Base-by-base conservation (phyloP, 2,888 invertebrate genomes). In the Sipha maydis region DNA sequence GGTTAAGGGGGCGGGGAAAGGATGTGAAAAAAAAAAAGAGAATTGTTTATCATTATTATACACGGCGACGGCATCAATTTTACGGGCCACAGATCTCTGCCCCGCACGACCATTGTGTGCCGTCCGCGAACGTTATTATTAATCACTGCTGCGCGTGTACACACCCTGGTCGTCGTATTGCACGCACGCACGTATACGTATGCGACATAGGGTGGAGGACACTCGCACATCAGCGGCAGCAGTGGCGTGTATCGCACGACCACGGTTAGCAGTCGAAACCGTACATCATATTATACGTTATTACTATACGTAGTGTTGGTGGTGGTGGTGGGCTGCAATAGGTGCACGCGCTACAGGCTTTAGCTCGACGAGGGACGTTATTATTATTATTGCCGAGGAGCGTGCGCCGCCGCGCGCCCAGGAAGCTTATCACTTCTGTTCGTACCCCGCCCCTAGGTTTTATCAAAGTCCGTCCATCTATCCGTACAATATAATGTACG, bases 71-170 rank as follows among this genome's bases (percentile, higher is more conserved):
- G 67, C 77, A 67, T 67, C 77, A 69, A 85, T 85, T 85, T 85
- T 78, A 85, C 85, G 85, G 85, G 48, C 85, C 85, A 78, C 31
- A 48, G 78, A 84, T 84, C 73, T 84, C 77, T 85, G 85, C 85
- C 31, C 69, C n/a, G 67, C 41, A 48, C 48, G 48, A 75, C 73
- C 56, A 84, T 84, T 84, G 85, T 77, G 85, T 77, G 85, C 77
- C 85, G 3, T 11, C 48, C 48, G 41, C 85, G 77, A 71, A 78
- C 48, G 75, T 85, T 85, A 85, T 85, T 85, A 78, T 85, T 85
- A 85, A 85, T 85, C 85, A 78, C 41, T 56, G 4, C 76, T 41
- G 84, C 31, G 77, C 61, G 78, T 31, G 69, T 69, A 78, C 78
- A 78, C 78, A 69, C 85, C 85, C 84, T 17, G 73, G 76, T 19